Evolutionary conservation across 2,888 invertebrate genomes (phyloP).

Genomic region (Gastrophysa polygoni): DNA sequence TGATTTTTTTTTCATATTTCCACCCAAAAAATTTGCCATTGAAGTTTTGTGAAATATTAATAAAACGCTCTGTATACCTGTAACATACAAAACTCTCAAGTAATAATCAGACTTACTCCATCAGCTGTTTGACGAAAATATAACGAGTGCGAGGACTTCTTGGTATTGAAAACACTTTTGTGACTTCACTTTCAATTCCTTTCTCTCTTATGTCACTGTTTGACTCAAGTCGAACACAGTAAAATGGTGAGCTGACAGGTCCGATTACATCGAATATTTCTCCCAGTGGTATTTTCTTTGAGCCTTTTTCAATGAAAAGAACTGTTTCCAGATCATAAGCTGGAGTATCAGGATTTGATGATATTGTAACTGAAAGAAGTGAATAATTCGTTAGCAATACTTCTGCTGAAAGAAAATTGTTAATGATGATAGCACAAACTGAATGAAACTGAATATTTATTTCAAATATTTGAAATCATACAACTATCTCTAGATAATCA

Average conservation of each 20-base stretch:
- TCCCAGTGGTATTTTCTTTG: conserved; percentile 76
- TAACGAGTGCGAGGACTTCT: conserved; percentile 75
- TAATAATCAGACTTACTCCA: conserved; percentile 63
- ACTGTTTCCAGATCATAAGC: conserved; percentile 87
- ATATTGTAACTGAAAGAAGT: conserved; percentile 83
- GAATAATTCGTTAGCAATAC: no score
- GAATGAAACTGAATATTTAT: no score
- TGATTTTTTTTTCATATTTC: no score
- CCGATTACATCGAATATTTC: conserved; percentile 93
- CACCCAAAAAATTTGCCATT: no score
- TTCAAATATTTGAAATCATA: no score
- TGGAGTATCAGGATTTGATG: conserved; percentile 72
- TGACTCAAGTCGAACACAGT: conserved; percentile 90
- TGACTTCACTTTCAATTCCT: conserved; percentile 69
- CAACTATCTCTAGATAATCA: no score
- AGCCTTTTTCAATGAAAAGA: conserved; percentile 73
- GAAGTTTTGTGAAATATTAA: no score
- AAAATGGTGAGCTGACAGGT: conserved; percentile 81
- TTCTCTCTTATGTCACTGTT: conserved; percentile 73
- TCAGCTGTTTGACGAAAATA: conserved; percentile 75
- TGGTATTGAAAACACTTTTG: conserved; percentile 84
- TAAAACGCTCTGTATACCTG: no score
- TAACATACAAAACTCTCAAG: no score
- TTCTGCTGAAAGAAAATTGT: no score
- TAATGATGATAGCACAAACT: no score